Conservation (phyloP, 2,888 invertebrate genomes). For the Parnassius orleans region DNA sequence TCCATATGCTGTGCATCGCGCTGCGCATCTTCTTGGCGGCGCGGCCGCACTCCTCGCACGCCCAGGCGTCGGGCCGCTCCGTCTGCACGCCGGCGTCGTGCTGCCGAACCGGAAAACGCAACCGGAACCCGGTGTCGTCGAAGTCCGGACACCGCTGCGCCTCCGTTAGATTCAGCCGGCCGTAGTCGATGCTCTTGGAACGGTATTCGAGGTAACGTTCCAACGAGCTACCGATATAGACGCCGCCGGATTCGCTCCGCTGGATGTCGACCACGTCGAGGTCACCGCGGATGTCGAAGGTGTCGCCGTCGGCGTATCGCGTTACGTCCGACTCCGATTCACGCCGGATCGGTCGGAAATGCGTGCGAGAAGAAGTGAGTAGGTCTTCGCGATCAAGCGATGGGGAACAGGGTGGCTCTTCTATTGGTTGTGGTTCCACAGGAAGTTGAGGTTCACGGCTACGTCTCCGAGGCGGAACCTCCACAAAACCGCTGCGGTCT, state of each 20-base stretch:
- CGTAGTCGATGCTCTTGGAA: conserved; percentile 63
- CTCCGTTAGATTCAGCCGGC: conserved; percentile 56
- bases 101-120: conserved; percentile 84
- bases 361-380: conserved; percentile 88
- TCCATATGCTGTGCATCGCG: conserved; percentile 50
- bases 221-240: conserved; percentile 77
- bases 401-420: conserved; percentile 80
- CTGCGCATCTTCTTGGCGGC: conserved; percentile 68
- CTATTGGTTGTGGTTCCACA: conserved; percentile 30
- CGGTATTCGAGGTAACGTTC: conserved; percentile 80
- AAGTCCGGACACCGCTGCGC: conserved; percentile 61
- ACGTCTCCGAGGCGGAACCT: conserved; percentile 72
- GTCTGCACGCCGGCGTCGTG: conserved; percentile 62
- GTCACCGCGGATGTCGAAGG: conserved; percentile 84
- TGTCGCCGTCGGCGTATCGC: conserved; percentile 85
- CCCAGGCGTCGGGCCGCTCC: conserved; percentile 44
- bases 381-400: conserved; percentile 84
- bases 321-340: conserved; percentile 57
- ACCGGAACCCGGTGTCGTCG: conserved; percentile 74
- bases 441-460: conserved; percentile 28
- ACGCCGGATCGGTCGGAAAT: conserved; percentile 90
- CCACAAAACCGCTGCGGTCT: conserved; percentile 82
- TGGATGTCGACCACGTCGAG: conserved; percentile 84
- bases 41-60: conserved; percentile 62
- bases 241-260: conserved; percentile 84